Evolutionary conservation across 2,797 vertebrate species (phyloP).

Genomic region (Semaprochilodus insignis): DNA sequence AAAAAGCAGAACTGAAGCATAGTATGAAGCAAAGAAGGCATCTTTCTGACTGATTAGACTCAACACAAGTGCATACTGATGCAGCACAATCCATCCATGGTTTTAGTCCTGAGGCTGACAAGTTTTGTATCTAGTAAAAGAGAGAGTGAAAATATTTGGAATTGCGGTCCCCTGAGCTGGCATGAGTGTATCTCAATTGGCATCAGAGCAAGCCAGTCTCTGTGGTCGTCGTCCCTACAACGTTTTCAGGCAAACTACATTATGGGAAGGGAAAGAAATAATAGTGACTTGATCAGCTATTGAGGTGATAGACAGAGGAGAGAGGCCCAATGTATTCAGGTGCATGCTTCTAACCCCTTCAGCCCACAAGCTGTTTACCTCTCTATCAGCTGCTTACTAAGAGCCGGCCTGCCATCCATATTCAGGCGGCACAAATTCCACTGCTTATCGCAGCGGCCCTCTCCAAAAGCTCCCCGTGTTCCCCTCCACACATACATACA

Average conservation of each 20-base stretch:
- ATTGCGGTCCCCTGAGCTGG: slow-evolving; percentile 22
- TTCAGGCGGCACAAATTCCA: slow-evolving; percentile 83
- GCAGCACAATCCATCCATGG: neutral
- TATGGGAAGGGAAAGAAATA: slow-evolving; percentile 58
- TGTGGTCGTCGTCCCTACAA: slow-evolving; percentile 42
- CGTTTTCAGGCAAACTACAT: slow-evolving; percentile 49
- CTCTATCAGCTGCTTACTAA: slow-evolving; percentile 80
- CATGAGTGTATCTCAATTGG: slow-evolving; percentile 22
- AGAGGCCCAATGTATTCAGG: slow-evolving; percentile 74
- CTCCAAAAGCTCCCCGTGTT: slow-evolving; percentile 77
- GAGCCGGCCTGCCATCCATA: slow-evolving; percentile 81
- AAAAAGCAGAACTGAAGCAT: neutral
- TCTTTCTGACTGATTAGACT: slow-evolving; percentile 11
- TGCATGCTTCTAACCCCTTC: slow-evolving; percentile 72
- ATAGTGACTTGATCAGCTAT: slow-evolving; percentile 71
- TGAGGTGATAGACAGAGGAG: slow-evolving; percentile 67
- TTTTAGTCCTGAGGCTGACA: slow-evolving; percentile 9
- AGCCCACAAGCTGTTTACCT: slow-evolving; percentile 85
- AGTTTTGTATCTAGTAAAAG: slow-evolving; percentile 7
- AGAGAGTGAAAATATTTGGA: slow-evolving; percentile 22
- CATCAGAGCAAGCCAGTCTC: slow-evolving; percentile 41
- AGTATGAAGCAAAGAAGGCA: neutral
- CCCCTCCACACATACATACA: slow-evolving; percentile 79
- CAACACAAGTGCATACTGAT: neutral
- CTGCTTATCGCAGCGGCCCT: slow-evolving; percentile 82